These are phyloP conservation scores for Nymphalis urticae DNA, from an alignment of 2,888 invertebrate species.

Conservation along the genomic window DNA sequence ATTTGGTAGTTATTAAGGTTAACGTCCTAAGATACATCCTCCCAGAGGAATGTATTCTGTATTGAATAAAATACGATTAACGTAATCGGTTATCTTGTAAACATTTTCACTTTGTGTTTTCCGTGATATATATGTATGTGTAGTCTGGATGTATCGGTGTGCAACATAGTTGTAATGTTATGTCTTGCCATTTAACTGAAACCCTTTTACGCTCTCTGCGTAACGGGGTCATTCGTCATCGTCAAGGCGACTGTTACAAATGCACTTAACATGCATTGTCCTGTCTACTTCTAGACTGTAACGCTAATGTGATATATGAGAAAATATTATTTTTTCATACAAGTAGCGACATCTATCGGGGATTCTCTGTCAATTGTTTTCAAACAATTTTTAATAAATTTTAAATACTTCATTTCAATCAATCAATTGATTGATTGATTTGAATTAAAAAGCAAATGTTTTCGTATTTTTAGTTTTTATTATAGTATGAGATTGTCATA, in stretches of 20 bases:
- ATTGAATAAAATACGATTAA: no score
- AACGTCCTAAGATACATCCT: no score
- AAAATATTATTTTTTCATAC: not conserved
- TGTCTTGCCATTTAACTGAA: constrained; percentile 9
- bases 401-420: no score
- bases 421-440: no score
- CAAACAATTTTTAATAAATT: no score
- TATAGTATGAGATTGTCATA: no score
- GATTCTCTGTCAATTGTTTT: no score
- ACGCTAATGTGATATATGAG: not conserved
- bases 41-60: no score
- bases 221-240: constrained; percentile 26
- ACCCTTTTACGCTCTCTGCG: constrained; percentile 21
- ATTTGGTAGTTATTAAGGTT: no score
- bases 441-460: no score
- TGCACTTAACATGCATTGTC: constrained; percentile 13
- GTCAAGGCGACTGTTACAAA: constrained; percentile 24
- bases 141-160: constrained; percentile 11
- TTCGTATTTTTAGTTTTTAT: no score
- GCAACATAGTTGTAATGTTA: constrained; percentile 10
- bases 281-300: not conserved
- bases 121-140: not conserved
- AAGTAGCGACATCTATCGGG: no score
- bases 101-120: not conserved
- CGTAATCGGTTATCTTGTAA: not conserved